Evolutionary conservation across 1,140 invertebrate genomes (phyloP).

Genomic region (Galendromus occidentalis): DNA sequence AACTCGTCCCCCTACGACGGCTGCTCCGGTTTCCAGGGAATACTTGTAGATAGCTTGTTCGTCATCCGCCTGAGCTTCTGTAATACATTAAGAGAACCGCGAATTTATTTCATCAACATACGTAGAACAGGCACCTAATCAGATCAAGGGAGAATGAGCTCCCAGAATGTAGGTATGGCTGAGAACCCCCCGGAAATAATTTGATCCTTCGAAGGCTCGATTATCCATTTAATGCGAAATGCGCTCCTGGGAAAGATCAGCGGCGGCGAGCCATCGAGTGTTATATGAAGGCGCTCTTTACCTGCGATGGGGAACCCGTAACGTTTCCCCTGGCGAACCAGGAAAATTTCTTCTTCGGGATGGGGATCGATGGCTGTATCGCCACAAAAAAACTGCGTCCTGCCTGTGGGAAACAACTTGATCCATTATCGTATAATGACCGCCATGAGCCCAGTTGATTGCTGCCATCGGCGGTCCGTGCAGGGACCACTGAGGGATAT

Average conservation of each 20-base stretch:
- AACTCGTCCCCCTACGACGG: neutral
- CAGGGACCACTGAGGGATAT: too few species aligned
- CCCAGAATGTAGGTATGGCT: neutral
- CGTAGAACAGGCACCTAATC: neutral
- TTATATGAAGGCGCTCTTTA: neutral
- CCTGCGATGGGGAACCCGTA: neutral
- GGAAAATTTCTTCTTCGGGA: neutral
- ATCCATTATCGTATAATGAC: too few species aligned
- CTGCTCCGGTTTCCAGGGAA: neutral
- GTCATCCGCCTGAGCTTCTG: neutral
- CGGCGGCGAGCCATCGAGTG: neutral
- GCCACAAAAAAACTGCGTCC: neutral
- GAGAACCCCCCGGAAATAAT: neutral
- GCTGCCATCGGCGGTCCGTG: too few species aligned
- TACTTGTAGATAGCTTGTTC: neutral
- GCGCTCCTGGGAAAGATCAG: neutral
- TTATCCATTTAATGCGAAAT: neutral
- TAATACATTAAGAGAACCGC: neutral
- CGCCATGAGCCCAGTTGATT: too few species aligned
- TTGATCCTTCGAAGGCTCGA: neutral
- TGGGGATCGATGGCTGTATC: neutral
- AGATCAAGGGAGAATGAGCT: neutral
- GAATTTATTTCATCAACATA: neutral
- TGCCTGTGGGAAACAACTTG: too few species aligned
- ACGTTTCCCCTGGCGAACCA: neutral